Evolutionary conservation across 1,140 invertebrate genomes (phyloP), one percentile per base, ranked within the genome.

Genomic region (Tribolium madens): DNA sequence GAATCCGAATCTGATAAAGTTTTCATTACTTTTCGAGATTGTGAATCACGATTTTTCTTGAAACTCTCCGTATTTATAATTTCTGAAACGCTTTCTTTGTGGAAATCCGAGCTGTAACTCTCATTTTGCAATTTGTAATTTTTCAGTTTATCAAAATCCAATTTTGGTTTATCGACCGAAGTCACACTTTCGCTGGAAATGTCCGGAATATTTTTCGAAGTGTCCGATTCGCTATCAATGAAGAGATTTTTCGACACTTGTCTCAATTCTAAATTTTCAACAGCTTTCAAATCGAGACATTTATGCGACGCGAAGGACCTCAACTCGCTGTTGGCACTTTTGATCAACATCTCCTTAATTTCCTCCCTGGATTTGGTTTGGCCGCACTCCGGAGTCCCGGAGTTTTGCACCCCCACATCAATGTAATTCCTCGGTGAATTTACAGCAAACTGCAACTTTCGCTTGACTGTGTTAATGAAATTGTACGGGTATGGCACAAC

Each of bases 191-290:
- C 84, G 31, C 76, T 83, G 0, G 84, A 82, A 76, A 85, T 83
- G 53, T 84, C 84, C 6, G 84, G 84, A 77, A 85, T 85, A 76
- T 85, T 84, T 75, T 84, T 85, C 2, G 84, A 85, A 18, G 84
- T 85, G 77, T 85, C 84, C 2, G 84, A 85, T 57, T 85, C 84
- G 50, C 79, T 26, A 26, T 0, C 1, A 26, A n/a, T 47, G 64
- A 72, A 31, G 46, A 73, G 21, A 71, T 73, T 36, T 21, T 76
- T 57, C 33, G 74, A 60, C 42, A 73, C 33, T 72, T 15, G 47
- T 13, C 21, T 48, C 12, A 81, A 57, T 71, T 79, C 78, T 3
- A 83, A 57, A 57, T 83, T 79, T 46, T 83, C 70, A 12, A 83
- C 42, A 48, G 76, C 50, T 73, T 79, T 78, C 13, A 85, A 80